Conservation (phyloP, 1,140 invertebrate genomes). For the Drosophila kikkawai region DNA sequence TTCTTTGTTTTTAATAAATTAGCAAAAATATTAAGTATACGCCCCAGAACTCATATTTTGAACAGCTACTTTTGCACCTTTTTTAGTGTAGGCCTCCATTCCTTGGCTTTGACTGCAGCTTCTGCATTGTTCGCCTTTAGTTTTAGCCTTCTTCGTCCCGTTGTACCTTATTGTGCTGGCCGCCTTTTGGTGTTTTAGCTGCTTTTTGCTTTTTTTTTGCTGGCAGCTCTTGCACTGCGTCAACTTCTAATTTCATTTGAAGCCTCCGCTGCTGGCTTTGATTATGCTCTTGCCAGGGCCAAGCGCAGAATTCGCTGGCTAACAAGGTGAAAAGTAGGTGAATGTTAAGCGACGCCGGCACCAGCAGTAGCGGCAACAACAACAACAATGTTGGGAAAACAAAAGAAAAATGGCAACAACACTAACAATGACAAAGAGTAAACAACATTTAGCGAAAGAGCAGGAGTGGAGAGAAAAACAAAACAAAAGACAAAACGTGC, state of each 20-base stretch:
- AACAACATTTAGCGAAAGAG: constrained; percentile 77
- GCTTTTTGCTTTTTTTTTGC: constrained; percentile 8
- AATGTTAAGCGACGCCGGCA: constrained; percentile 70
- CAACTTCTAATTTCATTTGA: constrained; percentile 82
- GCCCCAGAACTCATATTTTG: not conserved
- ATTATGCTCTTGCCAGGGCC: constrained; percentile 71
- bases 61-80: not conserved
- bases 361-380: constrained; percentile 8
- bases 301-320: constrained; percentile 62
- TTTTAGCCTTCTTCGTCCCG: constrained; percentile 31
- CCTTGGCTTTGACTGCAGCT: constrained; percentile 45
- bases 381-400: constrained; percentile 68
- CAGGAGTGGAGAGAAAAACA: constrained; percentile 25
- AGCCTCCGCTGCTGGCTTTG: constrained; percentile 67
- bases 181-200: constrained; percentile 32
- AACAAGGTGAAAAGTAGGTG: constrained; percentile 83
- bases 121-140: constrained; percentile 61
- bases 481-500: constrained; percentile 44
- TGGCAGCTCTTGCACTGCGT: constrained; percentile 60
- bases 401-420: constrained; percentile 73
- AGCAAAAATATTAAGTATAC: not conserved
- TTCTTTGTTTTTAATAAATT: not conserved
- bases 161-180: constrained; percentile 57
- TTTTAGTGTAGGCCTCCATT: constrained; percentile 15
- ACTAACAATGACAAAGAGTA: constrained; percentile 78